Evolutionary conservation across 2,888 invertebrate species (phyloP).

Genomic region (Chorisops tibialis): DNA sequence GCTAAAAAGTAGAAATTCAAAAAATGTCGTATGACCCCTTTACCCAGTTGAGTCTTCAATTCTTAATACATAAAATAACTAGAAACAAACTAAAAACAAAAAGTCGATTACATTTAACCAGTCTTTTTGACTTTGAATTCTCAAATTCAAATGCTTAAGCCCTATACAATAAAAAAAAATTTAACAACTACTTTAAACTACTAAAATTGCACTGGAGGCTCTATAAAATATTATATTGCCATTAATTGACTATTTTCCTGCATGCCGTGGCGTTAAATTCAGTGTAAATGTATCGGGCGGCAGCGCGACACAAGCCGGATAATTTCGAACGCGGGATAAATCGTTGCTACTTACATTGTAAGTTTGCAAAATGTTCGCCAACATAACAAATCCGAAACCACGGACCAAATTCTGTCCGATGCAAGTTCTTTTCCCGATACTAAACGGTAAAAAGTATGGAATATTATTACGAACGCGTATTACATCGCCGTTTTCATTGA

Average conservation of each 20-base stretch:
- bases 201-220: no score
- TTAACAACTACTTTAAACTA: no score
- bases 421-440: slow-evolving; percentile 75
- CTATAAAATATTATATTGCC: no score
- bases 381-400: slow-evolving; percentile 68
- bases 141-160: no score
- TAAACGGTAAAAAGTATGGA: slow-evolving; percentile 75
- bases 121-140: no score
- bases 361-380: slow-evolving; percentile 67
- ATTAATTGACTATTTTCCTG: neutral
- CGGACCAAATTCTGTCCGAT: slow-evolving; percentile 75
- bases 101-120: no score
- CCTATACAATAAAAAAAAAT: no score
- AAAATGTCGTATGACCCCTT: no score
- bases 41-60: no score
- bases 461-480: slow-evolving; percentile 53
- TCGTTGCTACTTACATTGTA: slow-evolving; percentile 62
- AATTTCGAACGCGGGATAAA: slow-evolving; percentile 55
- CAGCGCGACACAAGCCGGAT: slow-evolving; percentile 67
- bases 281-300: slow-evolving; percentile 68
- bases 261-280: slow-evolving; percentile 55
- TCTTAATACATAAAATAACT: no score
- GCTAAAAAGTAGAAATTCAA: no score
- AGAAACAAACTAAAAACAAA: no score
- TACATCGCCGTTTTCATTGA: neutral